Conservation (phyloP, 2,797 vertebrate genomes). For the Netta rufina region DNA sequence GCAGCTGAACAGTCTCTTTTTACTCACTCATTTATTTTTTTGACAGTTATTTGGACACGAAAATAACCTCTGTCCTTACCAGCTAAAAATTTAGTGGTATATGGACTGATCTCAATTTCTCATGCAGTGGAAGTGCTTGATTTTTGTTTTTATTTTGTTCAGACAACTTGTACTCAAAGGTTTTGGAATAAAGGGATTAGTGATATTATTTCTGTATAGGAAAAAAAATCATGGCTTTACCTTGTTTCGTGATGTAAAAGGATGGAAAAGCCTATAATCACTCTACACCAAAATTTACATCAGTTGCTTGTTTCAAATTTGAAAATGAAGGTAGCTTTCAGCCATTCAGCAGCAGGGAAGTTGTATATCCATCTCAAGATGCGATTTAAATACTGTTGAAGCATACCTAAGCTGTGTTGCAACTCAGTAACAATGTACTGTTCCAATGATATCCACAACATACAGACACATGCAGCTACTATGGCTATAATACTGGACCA, state of each 20-base stretch:
- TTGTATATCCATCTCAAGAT: background rate
- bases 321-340: background rate
- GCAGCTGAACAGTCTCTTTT: background rate
- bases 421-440: accelerated
- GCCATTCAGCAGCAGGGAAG: background rate
- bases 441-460: background rate
- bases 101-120: background rate
- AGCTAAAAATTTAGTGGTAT: background rate
- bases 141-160: background rate
- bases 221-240: background rate
- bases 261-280: background rate
- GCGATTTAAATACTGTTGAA: background rate
- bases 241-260: background rate
- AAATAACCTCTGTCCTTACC: background rate
- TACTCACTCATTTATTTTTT: background rate
- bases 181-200: background rate
- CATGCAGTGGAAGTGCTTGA: background rate
- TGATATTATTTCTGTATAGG: background rate
- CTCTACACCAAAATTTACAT: background rate
- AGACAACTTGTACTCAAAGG: background rate
- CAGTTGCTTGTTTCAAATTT: background rate
- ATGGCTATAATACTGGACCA: background rate
- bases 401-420: background rate
- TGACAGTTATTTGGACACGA: background rate
- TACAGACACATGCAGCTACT: background rate